Percentiles rank a stretch among this genome's conserved stretches.
phyloP scores from a whole-genome alignment of 1,140 invertebrate species.

The Agrypnia vestita region DNA sequence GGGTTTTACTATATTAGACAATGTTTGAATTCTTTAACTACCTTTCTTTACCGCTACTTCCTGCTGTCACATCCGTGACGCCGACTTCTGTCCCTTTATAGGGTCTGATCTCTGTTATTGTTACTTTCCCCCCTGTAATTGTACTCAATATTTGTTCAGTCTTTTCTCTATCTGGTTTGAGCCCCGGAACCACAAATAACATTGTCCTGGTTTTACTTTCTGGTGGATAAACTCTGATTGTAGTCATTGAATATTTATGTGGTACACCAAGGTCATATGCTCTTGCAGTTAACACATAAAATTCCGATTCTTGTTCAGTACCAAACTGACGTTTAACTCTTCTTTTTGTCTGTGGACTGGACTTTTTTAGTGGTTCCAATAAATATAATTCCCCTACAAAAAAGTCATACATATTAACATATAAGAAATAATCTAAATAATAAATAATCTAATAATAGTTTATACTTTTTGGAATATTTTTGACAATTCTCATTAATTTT shows the following conservation, averaged over 20 bases:
- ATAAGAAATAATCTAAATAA: too few species aligned
- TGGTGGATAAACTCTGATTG: constrained; percentile 80
- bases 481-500: too few species aligned
- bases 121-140: constrained; percentile 84
- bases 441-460: too few species aligned
- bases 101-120: constrained; percentile 82
- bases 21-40: constrained; percentile 53
- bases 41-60: constrained; percentile 64
- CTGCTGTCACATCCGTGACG: constrained; percentile 69
- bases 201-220: constrained; percentile 80
- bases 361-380: constrained; percentile 71
- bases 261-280: constrained; percentile 89
- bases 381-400: constrained; percentile 72
- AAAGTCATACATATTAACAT: constrained; percentile 20
- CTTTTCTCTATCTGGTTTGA: constrained; percentile 80
- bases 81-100: constrained; percentile 73
- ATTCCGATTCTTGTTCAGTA: constrained; percentile 70
- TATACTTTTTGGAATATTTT: too few species aligned
- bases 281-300: constrained; percentile 79
- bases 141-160: constrained; percentile 82
- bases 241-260: constrained; percentile 77
- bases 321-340: constrained; percentile 70
- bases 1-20: too few species aligned
- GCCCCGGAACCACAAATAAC: constrained; percentile 84
- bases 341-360: constrained; percentile 64